Base-by-base conservation (phyloP, 2,797 vertebrate genomes). In the Delichon dasypus region DNA sequence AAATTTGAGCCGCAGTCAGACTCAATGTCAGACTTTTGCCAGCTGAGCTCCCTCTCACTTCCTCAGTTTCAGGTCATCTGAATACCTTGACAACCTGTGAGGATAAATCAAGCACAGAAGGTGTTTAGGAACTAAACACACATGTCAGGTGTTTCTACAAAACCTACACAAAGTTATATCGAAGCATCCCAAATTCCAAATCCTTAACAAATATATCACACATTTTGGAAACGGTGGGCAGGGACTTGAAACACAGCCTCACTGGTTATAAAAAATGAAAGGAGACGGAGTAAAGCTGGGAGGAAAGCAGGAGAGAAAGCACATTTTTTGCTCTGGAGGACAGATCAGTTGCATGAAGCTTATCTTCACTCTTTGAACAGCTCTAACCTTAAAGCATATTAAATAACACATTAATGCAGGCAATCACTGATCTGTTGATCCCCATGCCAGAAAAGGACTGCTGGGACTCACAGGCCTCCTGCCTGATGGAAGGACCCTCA, bases 101-200 rank as follows among this genome's bases (percentile, higher is more conserved):
- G 96, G 95, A 96, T 96, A 96, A 96, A 96, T 96, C 93, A 94
- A 97, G 95, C 85, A 95, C 91, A 97, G 95, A 95, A 94, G 91
- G 95, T 94, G 83, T 94, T 96, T 96, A 93, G 77, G 65, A 95
- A 94, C 92, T 96, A 88, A 96, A 94, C 93, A 91, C 57, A 91
- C 94, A 94, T 23, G 64, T 96, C 91, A 96, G 94, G 94, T 95
- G 93, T 95, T 94, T 94, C 88, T 83, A 57, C 65, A 86, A 96
- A 96, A 77, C 95, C 88, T 91, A 94, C 85, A 91, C 10, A 2
- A 88, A 91, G 81, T 75, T 89, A 87, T 61, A 90, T 47, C 50
- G 26, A 79, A 88, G 89, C 62, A 96, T 84, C 88, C 91, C 91
- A 76, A 95, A 95, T 94, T 90, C 76, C 48, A 86, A 80, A 88